Evolutionary conservation across 2,797 vertebrate species (phyloP), one percentile per base, ranked within the genome.

Genomic region (Hybognathus amarus): DNA sequence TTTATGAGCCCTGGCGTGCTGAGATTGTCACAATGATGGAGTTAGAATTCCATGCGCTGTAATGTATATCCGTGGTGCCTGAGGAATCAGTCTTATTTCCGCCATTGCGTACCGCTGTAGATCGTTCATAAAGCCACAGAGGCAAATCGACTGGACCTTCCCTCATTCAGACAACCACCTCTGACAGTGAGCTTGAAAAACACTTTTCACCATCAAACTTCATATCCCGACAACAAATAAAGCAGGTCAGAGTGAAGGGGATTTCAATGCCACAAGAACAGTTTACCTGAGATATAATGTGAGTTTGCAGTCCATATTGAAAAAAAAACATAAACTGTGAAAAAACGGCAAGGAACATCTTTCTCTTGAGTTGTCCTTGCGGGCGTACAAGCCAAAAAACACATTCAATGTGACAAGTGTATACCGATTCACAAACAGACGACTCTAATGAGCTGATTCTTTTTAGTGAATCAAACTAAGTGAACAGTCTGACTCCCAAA

Each of bases 41-140:
- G 68, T 80, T 77, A 64, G 86, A 76, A 85, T 73, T 82, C 75
- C 70, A 56, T 17, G 79, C 30, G 45, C 67, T 63, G n/a, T 63
- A 54, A 64, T 52, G 59, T 61, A 61, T 80, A 63, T 80, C 30
- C 63, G 20, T 45, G 70, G 38, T 68, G 84, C 12, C 36, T 3
- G 64, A 79, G 63, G 82, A 81, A 83, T 88, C 83, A 63, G 79
- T 73, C 71, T 83, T 66, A 83, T 82, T 87, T 87, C 74, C 50
- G 12, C 30, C 10, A 10, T 42, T 27, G n/a, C 66, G 52, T 75
- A 79, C 47, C 27, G 38, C 63, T 13, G 42, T 10, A 79, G 45
- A 68, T 45, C 4, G 3, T 73, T 76, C 69, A n/a, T 30, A 50
- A 70, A 80, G 77, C 18, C 81, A 83, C 81, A 36, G 45, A 71